Evolutionary conservation across 2,113 vertebrate genomes (phyloP).

Genomic region (Cryptomyrus ogoouensis): DNA sequence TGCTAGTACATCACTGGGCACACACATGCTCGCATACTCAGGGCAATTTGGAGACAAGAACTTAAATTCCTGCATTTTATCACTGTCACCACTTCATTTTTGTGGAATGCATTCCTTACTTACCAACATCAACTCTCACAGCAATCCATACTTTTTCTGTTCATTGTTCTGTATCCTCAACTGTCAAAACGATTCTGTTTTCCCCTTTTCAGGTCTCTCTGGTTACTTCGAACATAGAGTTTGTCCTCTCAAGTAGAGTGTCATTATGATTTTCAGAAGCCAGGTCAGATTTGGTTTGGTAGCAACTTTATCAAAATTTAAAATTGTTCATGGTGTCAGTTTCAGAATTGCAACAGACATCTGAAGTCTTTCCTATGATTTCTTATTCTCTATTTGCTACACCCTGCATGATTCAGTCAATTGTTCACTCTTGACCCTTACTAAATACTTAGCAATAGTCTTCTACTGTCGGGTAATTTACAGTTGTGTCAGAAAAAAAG

Average conservation of each 20-base stretch:
- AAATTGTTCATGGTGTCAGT: background rate
- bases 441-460: background rate
- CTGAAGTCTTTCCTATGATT: background rate
- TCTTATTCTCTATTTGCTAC: background rate
- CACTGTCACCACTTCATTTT: background rate
- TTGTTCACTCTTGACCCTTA: background rate
- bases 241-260: background rate
- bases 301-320: background rate
- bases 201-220: background rate
- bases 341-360: background rate
- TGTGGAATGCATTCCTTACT: background rate
- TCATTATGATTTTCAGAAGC: background rate
- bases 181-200: background rate
- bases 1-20: background rate
- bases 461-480: background rate
- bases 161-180: background rate
- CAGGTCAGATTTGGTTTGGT: background rate
- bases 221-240: background rate
- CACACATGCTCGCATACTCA: background rate
- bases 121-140: background rate
- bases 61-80: background rate
- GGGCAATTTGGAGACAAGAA: background rate
- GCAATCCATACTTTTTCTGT: background rate
- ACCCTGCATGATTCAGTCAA: background rate
- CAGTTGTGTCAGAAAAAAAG: background rate